Evolutionary conservation across 2,888 invertebrate species (phyloP).

Genomic region (Nemoura dubitans): DNA sequence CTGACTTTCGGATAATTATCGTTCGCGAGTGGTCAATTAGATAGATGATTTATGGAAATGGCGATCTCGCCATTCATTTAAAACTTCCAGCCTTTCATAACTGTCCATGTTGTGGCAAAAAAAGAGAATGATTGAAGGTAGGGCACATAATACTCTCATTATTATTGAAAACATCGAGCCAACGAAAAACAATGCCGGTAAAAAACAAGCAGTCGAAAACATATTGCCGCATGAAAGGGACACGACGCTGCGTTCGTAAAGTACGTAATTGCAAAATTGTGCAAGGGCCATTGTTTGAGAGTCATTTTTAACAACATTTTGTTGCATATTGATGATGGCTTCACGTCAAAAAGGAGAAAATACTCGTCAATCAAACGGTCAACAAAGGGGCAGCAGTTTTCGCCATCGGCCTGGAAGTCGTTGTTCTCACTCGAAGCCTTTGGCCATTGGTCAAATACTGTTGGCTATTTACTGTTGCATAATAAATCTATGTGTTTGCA

Average conservation of each 20-base stretch:
- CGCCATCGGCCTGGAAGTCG: neutral
- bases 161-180: neutral
- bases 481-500: too few species aligned
- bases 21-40: neutral
- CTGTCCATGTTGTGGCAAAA: neutral
- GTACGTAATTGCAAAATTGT: neutral
- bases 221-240: neutral
- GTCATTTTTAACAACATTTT: neutral
- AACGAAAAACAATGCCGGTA: neutral
- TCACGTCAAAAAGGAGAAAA: neutral
- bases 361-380: neutral
- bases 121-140: neutral
- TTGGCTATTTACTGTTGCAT: neutral
- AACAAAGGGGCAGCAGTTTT: neutral
- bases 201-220: neutral
- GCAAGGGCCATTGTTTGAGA: neutral
- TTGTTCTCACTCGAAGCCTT: neutral
- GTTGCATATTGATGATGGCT: conserved; percentile 7
- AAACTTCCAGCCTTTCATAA: neutral
- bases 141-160: neutral
- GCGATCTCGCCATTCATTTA: neutral
- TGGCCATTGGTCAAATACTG: neutral
- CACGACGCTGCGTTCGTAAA: neutral
- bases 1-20: neutral
- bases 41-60: neutral